Evolutionary conservation across 2,888 invertebrate species (phyloP), one percentile per base, ranked within the genome.

Genomic region (Baccha elongata): DNA sequence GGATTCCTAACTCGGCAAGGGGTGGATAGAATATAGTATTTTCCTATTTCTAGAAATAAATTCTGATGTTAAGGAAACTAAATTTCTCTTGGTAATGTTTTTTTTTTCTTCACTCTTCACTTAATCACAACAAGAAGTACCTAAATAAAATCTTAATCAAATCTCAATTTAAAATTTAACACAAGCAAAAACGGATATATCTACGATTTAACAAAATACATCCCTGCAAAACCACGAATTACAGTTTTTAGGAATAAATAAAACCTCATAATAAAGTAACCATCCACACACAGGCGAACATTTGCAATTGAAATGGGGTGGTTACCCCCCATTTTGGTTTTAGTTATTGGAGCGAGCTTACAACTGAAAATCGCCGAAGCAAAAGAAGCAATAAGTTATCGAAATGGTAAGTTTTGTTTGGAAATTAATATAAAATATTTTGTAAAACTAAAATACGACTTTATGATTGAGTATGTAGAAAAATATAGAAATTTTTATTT

Each of bases 261-360:
- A 65, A 29, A 55, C 26, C 42, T 21, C 46, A 74, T 48, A 62
- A 55, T 53, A 15, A n/a, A 32, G 8, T 7, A 44, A 62, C 40
- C 17, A 46, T 52, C 17, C 67, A 79, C 62, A 60, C 40, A 23
- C 58, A 71, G 67, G 35, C 81, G 52, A 40, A 72, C 17, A 48
- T 37, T 52, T 42, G 26, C 19, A 15, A 23, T 37, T 55, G 85
- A 85, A 84, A 87, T 88, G 88, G 88, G 88, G 88, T 88, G 87
- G 85, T 85, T 86, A 76, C 87, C 87, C 87, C 88, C 87, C 88
- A 84, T 85, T 76, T 53, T 80, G 64, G 53, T 85, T 58, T 72
- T 86, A 67, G 42, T 79, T 48, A 53, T 86, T 64, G 84, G 85
- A 73, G 73, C 64, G 21, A 79, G 64, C 44, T 17, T 84, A 42